phyloP scores from a whole-genome alignment of 2,113 vertebrate species.

The Ailurus styani region DNA sequence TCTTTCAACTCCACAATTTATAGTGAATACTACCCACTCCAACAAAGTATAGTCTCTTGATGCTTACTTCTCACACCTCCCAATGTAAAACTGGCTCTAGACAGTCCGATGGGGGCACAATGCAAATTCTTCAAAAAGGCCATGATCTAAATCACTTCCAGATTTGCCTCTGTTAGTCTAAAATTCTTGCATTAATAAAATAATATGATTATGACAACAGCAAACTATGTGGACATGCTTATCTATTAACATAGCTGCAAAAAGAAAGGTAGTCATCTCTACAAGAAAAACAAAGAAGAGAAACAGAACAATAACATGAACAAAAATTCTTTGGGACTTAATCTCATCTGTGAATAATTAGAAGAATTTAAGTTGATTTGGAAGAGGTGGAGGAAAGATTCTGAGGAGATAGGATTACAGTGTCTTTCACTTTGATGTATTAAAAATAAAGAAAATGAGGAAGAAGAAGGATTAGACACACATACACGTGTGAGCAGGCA shows the following conservation, averaged over 20 bases:
- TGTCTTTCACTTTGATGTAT: slow-evolving; percentile 31
- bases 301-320: background rate
- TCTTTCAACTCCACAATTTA: slow-evolving; percentile 5
- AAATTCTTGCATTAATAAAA: slow-evolving; percentile 41
- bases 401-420: slow-evolving; percentile 31
- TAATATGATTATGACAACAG: background rate
- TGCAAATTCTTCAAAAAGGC: slow-evolving; percentile 49
- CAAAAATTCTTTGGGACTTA: background rate
- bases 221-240: slow-evolving; percentile 5
- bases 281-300: background rate
- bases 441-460: slow-evolving; percentile 44
- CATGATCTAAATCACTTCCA: slow-evolving; percentile 50
- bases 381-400: slow-evolving; percentile 24
- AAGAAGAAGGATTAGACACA: slow-evolving; percentile 43
- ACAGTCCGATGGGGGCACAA: background rate
- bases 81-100: slow-evolving; percentile 15
- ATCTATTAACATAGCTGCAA: background rate
- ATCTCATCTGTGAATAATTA: slow-evolving; percentile 49
- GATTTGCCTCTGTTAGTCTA: slow-evolving; percentile 21
- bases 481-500: rapidly evolving
- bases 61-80: slow-evolving; percentile 6
- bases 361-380: slow-evolving; percentile 24
- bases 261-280: background rate
- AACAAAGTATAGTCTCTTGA: background rate
- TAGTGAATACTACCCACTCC: background rate